A percentile compares a stretch with the other conserved stretches of the same genome.
Conservation (phyloP, 2,113 vertebrate genomes). For the Murina feae region DNA sequence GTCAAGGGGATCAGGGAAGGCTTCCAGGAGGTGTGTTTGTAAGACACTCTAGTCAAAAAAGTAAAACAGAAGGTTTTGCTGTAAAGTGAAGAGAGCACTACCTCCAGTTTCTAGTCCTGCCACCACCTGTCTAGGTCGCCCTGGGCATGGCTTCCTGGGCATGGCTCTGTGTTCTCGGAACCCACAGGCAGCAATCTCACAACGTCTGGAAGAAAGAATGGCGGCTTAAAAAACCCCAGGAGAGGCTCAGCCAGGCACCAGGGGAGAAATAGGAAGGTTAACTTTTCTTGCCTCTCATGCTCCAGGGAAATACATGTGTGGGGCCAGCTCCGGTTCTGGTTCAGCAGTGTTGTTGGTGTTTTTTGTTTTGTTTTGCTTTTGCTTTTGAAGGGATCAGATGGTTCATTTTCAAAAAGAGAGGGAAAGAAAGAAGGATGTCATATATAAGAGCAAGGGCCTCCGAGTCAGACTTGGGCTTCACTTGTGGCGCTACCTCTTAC, state of each 20-base stretch:
- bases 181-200: not conserved
- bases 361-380: not conserved
- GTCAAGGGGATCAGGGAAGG: not conserved
- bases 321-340: not conserved
- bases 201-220: not conserved
- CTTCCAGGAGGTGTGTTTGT: not conserved
- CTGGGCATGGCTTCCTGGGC: not conserved
- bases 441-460: constrained; percentile 24
- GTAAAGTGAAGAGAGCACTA: not conserved
- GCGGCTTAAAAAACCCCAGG: not conserved
- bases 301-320: not conserved
- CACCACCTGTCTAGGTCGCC: not conserved
- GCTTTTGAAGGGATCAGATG: constrained; percentile 1
- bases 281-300: not conserved
- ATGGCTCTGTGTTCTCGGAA: not conserved
- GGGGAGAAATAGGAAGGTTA: not conserved
- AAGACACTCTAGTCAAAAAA: not conserved
- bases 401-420: constrained; percentile 25
- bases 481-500: not conserved
- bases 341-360: not conserved
- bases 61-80: not conserved
- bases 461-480: not conserved
- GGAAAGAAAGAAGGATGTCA: not conserved
- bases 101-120: not conserved
- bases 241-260: not conserved